These are phyloP conservation scores for Hippocampus zosterae DNA, from an alignment of 2,113 vertebrate genomes.

Conservation along the genomic window DNA sequence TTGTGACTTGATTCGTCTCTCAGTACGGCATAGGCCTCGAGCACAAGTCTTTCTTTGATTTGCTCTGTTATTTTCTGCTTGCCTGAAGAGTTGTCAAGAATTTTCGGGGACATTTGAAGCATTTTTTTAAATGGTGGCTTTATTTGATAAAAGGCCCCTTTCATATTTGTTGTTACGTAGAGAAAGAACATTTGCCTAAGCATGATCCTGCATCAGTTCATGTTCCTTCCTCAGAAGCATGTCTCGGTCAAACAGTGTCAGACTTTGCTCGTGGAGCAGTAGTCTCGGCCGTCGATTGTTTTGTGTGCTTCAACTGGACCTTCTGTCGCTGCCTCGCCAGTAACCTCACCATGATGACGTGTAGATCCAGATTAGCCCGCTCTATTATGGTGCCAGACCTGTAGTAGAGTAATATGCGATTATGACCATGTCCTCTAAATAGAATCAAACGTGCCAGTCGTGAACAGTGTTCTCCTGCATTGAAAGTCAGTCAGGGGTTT, in stretches of 20 bases:
- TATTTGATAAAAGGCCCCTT: conserved; percentile 3
- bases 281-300: not conserved
- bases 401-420: conserved; percentile 65
- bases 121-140: conserved; percentile 16
- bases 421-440: conserved; percentile 62
- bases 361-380: conserved; percentile 68
- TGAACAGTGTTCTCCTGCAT: not conserved
- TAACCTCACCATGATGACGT: conserved; percentile 58
- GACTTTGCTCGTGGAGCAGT: not conserved
- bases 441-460: conserved; percentile 44
- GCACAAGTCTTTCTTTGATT: conserved; percentile 30
- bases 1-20: not conserved
- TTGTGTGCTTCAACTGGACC: conserved; percentile 16
- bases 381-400: conserved; percentile 58
- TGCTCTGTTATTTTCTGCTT: conserved; percentile 12
- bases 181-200: not conserved
- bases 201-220: not conserved
- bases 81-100: conserved; percentile 1
- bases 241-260: not conserved
- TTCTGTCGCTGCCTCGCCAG: conserved; percentile 26
- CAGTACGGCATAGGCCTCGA: conserved; percentile 25
- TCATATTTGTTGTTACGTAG: not conserved
- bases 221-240: not conserved
- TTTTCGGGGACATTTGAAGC: not conserved
- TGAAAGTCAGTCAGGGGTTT: not conserved